Evolutionary conservation across 2,888 invertebrate species (phyloP).

Genomic region (Eupeodes latifasciatus): DNA sequence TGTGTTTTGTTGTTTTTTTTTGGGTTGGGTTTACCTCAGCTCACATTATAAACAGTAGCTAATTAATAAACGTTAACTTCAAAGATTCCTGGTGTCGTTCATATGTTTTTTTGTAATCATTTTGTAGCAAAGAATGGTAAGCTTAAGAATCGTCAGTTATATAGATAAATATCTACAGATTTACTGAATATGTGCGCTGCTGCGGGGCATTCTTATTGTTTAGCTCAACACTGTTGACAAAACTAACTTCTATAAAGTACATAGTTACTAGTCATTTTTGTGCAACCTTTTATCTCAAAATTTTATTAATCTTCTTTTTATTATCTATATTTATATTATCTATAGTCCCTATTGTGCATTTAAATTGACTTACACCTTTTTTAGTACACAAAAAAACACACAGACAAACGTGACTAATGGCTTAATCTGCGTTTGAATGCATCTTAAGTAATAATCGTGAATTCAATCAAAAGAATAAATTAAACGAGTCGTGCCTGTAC

Average conservation of each 20-base stretch:
- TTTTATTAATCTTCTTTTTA: not conserved
- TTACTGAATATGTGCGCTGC: no score
- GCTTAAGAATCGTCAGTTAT: not conserved
- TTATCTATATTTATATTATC: not conserved
- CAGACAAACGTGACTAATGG: conserved; percentile 38
- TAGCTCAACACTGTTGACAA: not conserved
- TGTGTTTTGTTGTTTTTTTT: not conserved
- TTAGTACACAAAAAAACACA: not conserved
- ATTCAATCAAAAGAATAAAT: conserved; percentile 37
- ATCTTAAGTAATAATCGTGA: conserved; percentile 29
- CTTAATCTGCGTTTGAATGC: conserved; percentile 35
- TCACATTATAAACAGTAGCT: conserved; percentile 5
- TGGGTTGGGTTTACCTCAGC: not conserved
- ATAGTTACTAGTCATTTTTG: not conserved
- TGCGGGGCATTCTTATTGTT: not conserved
- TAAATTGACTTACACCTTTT: conserved; percentile 17
- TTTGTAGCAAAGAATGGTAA: no score
- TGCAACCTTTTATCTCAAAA: not conserved
- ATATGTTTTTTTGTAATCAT: no score
- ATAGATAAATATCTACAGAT: no score
- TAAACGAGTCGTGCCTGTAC: conserved; percentile 3
- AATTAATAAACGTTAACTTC: not conserved
- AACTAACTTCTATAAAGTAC: not conserved
- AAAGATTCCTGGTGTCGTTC: not conserved
- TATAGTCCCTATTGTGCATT: not conserved